A percentile compares a stretch with the other conserved stretches of the same genome.
These are phyloP conservation scores for Macquaria australasica DNA, from an alignment of 2,113 vertebrate species.

Conservation along the genomic window DNA sequence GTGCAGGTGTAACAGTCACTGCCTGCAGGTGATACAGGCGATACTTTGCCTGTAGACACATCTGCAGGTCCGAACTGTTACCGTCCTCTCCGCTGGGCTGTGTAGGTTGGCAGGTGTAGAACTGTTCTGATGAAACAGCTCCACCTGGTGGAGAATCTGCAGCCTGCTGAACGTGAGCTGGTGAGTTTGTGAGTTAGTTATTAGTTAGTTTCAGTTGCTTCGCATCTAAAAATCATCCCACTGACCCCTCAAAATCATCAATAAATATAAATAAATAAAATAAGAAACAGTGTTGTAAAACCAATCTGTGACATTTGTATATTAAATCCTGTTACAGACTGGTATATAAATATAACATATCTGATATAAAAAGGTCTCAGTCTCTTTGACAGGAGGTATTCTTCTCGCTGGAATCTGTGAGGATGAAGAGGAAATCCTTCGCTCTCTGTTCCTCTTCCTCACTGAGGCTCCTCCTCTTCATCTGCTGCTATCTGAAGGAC, in stretches of 20 bases:
- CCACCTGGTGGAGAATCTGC: not conserved
- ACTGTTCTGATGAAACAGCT: not conserved
- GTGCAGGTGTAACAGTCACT: not conserved
- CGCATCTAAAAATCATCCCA: not conserved
- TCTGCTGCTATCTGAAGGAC: conserved; percentile 39
- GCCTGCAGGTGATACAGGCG: not conserved
- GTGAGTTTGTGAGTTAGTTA: not conserved
- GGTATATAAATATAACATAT: conserved; percentile 30
- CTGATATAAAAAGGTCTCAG: not conserved
- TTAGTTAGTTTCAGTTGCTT: conserved; percentile 1
- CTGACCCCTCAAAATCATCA: not conserved
- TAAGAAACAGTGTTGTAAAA: not conserved
- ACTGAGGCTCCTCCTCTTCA: conserved; percentile 38
- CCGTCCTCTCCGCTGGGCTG: not conserved
- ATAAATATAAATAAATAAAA: not conserved
- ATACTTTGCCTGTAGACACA: not conserved
- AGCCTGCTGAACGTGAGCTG: not conserved
- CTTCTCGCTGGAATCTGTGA: not conserved
- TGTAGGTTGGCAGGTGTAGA: not conserved
- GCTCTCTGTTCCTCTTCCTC: conserved; percentile 41
- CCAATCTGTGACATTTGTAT: not conserved
- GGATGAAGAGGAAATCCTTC: conserved; percentile 1
- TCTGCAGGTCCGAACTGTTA: not conserved
- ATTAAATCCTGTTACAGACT: not conserved
- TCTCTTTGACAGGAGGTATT: conserved; percentile 7